Conservation (phyloP, 1,140 invertebrate species). For the Diorhabda elongata region DNA sequence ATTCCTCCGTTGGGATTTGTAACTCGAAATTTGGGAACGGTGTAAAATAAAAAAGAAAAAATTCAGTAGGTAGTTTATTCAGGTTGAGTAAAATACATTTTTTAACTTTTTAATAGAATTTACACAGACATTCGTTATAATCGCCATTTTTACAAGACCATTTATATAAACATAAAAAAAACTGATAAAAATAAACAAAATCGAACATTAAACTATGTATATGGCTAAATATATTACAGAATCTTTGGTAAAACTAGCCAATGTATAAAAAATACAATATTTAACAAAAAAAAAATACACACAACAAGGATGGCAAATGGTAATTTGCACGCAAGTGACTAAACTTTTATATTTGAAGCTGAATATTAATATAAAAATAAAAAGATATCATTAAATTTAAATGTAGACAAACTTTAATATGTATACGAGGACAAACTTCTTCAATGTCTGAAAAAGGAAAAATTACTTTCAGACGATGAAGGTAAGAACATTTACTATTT, state of each 20-base stretch:
- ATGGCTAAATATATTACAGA: constrained; percentile 44
- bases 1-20: too few species aligned
- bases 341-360: constrained; percentile 13
- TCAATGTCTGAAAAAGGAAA: constrained; percentile 17
- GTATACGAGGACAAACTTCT: constrained; percentile 8
- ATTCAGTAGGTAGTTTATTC: constrained; percentile 27
- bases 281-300: constrained; percentile 31
- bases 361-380: constrained; percentile 25
- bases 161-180: constrained; percentile 35
- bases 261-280: constrained; percentile 34
- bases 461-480: constrained; percentile 19
- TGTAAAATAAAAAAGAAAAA: neutral
- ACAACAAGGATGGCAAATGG: constrained; percentile 28
- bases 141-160: constrained; percentile 42
- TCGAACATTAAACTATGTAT: constrained; percentile 30
- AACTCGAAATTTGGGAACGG: too few species aligned
- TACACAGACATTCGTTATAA: constrained; percentile 41
- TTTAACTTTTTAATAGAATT: constrained; percentile 42
- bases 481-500: constrained; percentile 36
- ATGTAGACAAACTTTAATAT: constrained; percentile 7
- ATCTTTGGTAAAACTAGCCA: constrained; percentile 47
- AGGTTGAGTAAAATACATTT: constrained; percentile 45
- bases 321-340: constrained; percentile 25
- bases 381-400: constrained; percentile 11
- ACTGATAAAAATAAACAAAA: constrained; percentile 35